These are phyloP conservation scores for Drosophila sechellia DNA, from an alignment of 1,140 invertebrate genomes.

Conservation along the genomic window DNA sequence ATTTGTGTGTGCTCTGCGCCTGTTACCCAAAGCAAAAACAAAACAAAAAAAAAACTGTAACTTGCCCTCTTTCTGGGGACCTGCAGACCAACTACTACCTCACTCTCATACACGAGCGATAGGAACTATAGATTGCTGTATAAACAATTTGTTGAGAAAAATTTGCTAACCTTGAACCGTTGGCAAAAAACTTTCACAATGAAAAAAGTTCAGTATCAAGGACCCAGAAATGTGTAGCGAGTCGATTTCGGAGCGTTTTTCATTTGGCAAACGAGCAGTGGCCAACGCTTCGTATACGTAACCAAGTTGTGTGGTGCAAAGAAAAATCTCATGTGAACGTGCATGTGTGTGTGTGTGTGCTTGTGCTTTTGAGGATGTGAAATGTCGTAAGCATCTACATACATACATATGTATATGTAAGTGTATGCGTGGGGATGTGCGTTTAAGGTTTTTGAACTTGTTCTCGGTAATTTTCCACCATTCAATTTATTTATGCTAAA, in stretches of 20 bases:
- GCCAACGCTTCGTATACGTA: conserved; percentile 76
- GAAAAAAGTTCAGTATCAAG: conserved; percentile 82
- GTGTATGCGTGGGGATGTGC: conserved; percentile 39
- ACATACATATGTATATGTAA: not conserved
- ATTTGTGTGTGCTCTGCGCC: conserved; percentile 53
- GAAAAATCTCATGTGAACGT: conserved; percentile 20
- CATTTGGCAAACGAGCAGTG: conserved; percentile 40
- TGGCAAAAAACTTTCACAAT: conserved; percentile 81
- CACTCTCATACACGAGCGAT: not conserved
- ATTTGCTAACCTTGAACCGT: conserved; percentile 67
- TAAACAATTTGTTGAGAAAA: conserved; percentile 48
- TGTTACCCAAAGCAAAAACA: conserved; percentile 51
- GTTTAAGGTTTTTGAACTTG: conserved; percentile 59
- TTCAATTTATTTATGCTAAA: conserved; percentile 64
- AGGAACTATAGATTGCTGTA: conserved; percentile 40
- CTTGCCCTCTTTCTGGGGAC: not conserved
- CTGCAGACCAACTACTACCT: too few relatives aligned
- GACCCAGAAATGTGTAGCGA: conserved; percentile 67
- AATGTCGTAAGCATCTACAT: conserved; percentile 5
- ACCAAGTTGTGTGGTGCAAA: conserved; percentile 36
- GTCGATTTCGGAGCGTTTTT: conserved; percentile 54
- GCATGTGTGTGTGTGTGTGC: conserved; percentile 2
- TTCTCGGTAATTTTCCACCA: conserved; percentile 65
- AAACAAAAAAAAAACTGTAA: conserved; percentile 9
- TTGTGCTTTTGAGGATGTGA: conserved; percentile 14